Evolutionary conservation across 2,797 vertebrate genomes (phyloP).

Genomic region (Leptodactylus fallax): DNA sequence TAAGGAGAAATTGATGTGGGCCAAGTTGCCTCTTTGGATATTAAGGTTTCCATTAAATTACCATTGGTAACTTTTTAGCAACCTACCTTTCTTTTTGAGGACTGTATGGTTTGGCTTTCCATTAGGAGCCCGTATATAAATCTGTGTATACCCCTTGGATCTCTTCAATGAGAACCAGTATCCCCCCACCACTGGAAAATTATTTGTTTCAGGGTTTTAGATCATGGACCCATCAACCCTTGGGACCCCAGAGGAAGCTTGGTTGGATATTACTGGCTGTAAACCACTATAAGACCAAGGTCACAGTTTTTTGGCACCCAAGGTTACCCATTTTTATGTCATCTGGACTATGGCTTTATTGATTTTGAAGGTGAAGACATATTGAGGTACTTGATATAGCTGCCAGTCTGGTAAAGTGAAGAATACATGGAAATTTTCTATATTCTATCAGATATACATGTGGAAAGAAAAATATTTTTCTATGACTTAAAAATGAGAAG

Average conservation of each 20-base stretch:
- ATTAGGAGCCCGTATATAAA: no score
- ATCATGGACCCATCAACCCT: background rate
- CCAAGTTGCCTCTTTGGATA: background rate
- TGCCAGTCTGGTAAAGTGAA: conserved; percentile 71
- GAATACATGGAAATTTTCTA: conserved; percentile 69
- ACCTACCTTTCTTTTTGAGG: no score
- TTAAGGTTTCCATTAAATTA: background rate
- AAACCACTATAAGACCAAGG: background rate
- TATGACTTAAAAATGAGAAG: conserved; percentile 10
- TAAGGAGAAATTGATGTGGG: background rate
- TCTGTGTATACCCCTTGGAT: no score
- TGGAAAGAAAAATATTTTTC: conserved; percentile 24
- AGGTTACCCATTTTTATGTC: background rate
- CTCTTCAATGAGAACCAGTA: no score
- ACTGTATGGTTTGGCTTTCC: no score
- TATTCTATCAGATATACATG: conserved; percentile 29
- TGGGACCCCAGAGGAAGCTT: background rate
- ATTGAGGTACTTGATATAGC: conserved; percentile 72
- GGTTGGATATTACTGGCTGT: background rate
- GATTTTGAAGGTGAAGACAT: conserved; percentile 63
- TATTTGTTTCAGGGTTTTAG: background rate
- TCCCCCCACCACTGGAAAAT: no score
- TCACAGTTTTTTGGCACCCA: conserved; percentile 23
- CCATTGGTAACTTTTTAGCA: background rate
- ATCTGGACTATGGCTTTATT: conserved; percentile 59